Percentiles rank a stretch among this genome's conserved stretches.
phyloP scores from a whole-genome alignment of 1,140 invertebrate genomes.

The Nylanderia fulva region DNA sequence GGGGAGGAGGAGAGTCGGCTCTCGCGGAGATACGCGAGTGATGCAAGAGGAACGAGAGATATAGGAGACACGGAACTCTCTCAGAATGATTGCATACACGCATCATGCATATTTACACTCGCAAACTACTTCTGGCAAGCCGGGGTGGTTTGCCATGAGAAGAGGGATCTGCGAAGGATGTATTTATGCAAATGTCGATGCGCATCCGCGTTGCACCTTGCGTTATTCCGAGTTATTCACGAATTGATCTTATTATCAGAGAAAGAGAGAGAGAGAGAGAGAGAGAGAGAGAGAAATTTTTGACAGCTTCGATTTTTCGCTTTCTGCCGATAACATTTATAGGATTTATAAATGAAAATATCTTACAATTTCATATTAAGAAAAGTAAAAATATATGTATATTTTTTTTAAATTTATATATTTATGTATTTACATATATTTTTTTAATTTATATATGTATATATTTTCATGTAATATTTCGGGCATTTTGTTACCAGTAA shows the following conservation, averaged over 20 bases:
- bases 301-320: not conserved
- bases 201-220: slow-evolving; percentile 23
- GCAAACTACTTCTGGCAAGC: slow-evolving; percentile 52
- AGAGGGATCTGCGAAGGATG: slow-evolving; percentile 46
- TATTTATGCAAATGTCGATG: slow-evolving; percentile 70
- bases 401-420: too few relatives aligned
- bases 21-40: not conserved
- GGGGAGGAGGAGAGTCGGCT: not conserved
- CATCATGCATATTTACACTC: slow-evolving; percentile 78
- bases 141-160: not conserved
- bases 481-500: too few relatives aligned
- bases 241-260: not conserved
- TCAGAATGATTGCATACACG: slow-evolving; percentile 63
- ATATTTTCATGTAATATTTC: too few relatives aligned
- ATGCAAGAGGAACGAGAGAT: not conserved
- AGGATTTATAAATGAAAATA: not conserved
- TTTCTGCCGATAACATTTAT: not conserved
- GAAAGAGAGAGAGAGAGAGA: too few relatives aligned
- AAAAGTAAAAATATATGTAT: not conserved
- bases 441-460: too few relatives aligned
- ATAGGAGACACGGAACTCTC: not conserved
- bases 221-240: not conserved
- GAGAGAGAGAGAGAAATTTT: too few relatives aligned
- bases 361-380: not conserved
- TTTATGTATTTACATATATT: too few relatives aligned